phyloP scores from a whole-genome alignment of 1,140 invertebrate genomes.

The Drosophila arizonae region DNA sequence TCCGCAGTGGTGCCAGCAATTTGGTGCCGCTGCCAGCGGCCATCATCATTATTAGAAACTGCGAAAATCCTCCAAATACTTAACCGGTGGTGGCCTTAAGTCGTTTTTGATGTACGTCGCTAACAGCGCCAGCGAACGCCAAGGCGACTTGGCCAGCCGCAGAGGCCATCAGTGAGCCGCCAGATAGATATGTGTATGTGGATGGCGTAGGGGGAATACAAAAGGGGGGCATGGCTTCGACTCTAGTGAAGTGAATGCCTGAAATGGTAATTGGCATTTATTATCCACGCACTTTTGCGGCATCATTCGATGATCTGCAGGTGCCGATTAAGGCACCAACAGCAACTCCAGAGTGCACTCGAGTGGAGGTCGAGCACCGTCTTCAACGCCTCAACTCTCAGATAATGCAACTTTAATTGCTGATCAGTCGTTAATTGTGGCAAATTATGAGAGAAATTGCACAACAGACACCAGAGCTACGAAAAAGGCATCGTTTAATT shows the following conservation, averaged over 20 bases:
- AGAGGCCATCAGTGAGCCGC: conserved; percentile 19
- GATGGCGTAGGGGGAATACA: background rate
- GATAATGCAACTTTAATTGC: conserved; percentile 75
- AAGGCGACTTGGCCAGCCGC: conserved; percentile 34
- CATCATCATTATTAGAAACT: conserved; percentile 74
- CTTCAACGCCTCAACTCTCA: conserved; percentile 12
- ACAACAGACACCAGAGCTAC: conserved; percentile 35
- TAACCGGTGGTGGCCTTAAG: conserved; percentile 63
- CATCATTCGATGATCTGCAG: conserved; percentile 57
- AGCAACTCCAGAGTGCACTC: background rate
- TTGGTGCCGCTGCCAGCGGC: conserved; percentile 44
- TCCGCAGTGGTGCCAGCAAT: conserved; percentile 39
- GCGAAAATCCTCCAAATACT: conserved; percentile 66
- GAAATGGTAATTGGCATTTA: conserved; percentile 39
- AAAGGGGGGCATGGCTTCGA: background rate
- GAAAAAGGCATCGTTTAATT: conserved; percentile 61
- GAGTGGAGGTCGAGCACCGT: background rate
- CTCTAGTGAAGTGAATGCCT: conserved; percentile 30
- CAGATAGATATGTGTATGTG: background rate
- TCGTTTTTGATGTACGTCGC: conserved; percentile 68
- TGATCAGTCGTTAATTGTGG: conserved; percentile 75
- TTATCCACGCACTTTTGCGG: conserved; percentile 64
- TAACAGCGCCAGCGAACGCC: conserved; percentile 32
- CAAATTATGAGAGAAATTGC: conserved; percentile 66
- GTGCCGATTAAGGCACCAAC: conserved; percentile 49